phyloP scores from a whole-genome alignment of 2,113 vertebrate genomes.

The Sclerurus mexicanus region DNA sequence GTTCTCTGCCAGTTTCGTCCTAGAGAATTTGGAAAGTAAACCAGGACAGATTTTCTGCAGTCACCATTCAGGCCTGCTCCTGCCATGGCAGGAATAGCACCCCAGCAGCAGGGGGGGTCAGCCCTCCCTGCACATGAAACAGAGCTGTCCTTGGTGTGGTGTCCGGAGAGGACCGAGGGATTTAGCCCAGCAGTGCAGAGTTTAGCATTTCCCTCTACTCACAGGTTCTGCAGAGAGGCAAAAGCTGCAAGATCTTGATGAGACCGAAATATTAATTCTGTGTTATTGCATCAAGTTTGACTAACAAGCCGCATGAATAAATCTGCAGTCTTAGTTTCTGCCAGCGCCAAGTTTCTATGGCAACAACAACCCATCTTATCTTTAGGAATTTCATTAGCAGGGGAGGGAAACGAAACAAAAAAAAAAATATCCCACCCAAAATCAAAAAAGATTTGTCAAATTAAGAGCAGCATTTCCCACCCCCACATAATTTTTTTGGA shows the following conservation, averaged over 20 bases:
- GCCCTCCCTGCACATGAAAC: background rate
- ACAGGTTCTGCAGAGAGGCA: background rate
- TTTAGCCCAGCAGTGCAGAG: background rate
- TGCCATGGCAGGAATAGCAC: background rate
- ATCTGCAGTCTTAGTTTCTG: conserved; percentile 66
- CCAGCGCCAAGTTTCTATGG: conserved; percentile 73
- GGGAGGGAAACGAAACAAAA: background rate
- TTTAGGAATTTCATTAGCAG: conserved; percentile 73
- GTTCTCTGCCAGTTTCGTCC: background rate
- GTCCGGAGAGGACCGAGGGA: fast-evolving
- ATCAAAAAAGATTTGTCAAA: background rate
- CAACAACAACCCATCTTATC: conserved; percentile 73
- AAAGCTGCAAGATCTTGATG: conserved; percentile 53
- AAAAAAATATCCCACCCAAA: background rate
- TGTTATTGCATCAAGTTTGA: conserved; percentile 70
- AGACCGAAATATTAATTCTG: conserved; percentile 70
- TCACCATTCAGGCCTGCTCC: background rate
- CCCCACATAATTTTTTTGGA: background rate
- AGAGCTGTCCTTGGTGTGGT: background rate
- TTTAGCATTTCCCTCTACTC: background rate
- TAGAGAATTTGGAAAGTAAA: background rate
- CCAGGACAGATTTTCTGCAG: background rate
- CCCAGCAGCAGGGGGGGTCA: background rate
- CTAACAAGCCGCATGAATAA: conserved; percentile 68
- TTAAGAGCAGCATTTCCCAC: background rate